Percentiles rank a stretch among this genome's conserved stretches.
These are phyloP conservation scores for Ormyrus rosae DNA, from an alignment of 2,888 invertebrate species.

Conservation along the genomic window DNA sequence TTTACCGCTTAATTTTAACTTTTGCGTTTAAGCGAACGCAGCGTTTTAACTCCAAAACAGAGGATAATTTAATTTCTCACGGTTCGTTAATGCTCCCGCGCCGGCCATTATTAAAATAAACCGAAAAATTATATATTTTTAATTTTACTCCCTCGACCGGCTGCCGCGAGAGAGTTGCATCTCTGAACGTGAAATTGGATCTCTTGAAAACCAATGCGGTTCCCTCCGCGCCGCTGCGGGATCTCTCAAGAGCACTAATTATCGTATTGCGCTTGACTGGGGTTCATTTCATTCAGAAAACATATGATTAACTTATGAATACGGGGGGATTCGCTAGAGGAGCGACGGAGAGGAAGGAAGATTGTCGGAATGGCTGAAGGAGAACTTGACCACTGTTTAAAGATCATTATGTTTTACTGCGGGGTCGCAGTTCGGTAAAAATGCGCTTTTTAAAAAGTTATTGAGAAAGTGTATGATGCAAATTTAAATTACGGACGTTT, in stretches of 20 bases:
- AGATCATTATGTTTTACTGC: slow-evolving; percentile 1
- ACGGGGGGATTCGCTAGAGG: background rate
- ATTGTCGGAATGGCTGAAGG: slow-evolving; percentile 13
- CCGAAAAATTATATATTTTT: slow-evolving; percentile 8
- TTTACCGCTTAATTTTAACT: too few relatives aligned
- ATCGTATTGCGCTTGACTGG: slow-evolving; percentile 31
- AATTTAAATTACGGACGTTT: too few relatives aligned
- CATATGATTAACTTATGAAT: slow-evolving; percentile 49
- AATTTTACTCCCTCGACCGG: slow-evolving; percentile 16
- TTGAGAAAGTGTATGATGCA: too few relatives aligned
- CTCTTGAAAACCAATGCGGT: slow-evolving; percentile 5
- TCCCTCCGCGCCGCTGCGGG: background rate
- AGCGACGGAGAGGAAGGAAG: background rate
- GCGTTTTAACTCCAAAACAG: too few relatives aligned
- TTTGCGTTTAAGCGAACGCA: too few relatives aligned
- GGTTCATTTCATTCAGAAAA: slow-evolving; percentile 39
- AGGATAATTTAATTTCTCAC: slow-evolving; percentile 29
- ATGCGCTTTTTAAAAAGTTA: too few relatives aligned
- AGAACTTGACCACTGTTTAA: slow-evolving; percentile 12
- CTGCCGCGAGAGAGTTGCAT: background rate
- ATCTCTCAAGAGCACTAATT: slow-evolving; percentile 45
- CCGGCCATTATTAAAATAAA: slow-evolving; percentile 22
- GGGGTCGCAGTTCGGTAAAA: too few relatives aligned
- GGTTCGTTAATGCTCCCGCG: slow-evolving; percentile 20
- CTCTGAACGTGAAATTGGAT: slow-evolving; percentile 38